Evolutionary conservation across 2,797 vertebrate genomes (phyloP).

Genomic region (Amblyopsis hoosieri): DNA sequence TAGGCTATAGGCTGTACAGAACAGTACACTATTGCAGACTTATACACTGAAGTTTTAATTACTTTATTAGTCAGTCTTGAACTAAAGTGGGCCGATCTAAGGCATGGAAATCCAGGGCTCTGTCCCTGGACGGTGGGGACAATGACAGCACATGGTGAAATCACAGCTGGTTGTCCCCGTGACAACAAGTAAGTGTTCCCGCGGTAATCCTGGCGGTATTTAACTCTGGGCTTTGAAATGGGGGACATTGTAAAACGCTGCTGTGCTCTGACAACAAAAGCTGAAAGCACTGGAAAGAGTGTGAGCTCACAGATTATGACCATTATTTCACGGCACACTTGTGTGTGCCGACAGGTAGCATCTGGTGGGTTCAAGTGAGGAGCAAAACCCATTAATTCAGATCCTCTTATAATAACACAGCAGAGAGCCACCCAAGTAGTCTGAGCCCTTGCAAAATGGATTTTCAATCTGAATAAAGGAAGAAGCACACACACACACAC

Average conservation of each 20-base stretch:
- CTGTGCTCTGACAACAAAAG: slow-evolving; percentile 23
- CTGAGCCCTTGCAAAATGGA: background rate
- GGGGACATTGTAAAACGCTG: slow-evolving; percentile 17
- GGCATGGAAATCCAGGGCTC: too few species aligned
- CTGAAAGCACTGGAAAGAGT: slow-evolving; percentile 12
- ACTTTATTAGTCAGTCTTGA: too few species aligned
- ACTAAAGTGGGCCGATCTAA: too few species aligned
- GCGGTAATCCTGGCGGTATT: slow-evolving; percentile 35
- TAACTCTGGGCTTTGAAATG: slow-evolving; percentile 21
- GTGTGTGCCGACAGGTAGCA: background rate
- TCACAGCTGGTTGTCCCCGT: slow-evolving; percentile 43
- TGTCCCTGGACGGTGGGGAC: slow-evolving; percentile 19
- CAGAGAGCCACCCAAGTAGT: background rate
- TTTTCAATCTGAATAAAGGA: background rate
- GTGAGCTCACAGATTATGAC: slow-evolving; percentile 16
- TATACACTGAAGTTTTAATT: too few species aligned
- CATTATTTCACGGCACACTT: slow-evolving; percentile 19
- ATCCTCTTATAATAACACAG: background rate
- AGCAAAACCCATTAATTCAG: background rate
- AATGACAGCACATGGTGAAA: slow-evolving; percentile 36
- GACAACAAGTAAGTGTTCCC: slow-evolving; percentile 14
- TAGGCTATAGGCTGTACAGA: too few species aligned
- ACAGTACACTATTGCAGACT: too few species aligned
- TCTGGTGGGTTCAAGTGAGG: slow-evolving; percentile 7
- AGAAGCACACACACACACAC: background rate